Evolutionary conservation across 2,888 invertebrate genomes (phyloP).

Genomic region (Brachyopa scutellaris): DNA sequence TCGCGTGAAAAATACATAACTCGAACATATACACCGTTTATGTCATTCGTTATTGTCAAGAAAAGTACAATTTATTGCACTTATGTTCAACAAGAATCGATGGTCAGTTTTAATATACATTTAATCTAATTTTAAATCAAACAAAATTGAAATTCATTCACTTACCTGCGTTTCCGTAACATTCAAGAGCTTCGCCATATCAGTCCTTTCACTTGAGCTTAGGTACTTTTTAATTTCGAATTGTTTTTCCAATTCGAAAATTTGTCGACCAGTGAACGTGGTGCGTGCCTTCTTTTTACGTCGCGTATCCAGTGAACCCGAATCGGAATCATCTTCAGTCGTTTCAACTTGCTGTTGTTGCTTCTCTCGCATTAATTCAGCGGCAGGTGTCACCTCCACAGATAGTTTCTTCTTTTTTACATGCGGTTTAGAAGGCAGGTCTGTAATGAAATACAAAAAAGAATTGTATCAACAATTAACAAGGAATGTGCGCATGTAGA

Average conservation of each 20-base stretch:
- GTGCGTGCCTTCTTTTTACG: conserved; percentile 95
- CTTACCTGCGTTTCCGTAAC: conserved; percentile 98
- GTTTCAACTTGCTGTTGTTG: conserved; percentile 76
- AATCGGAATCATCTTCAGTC: conserved; percentile 83
- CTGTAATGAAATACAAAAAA: conserved; percentile 6
- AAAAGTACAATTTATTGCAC: too few species aligned
- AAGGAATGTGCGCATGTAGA: too few species aligned
- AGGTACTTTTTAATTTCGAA: conserved; percentile 98
- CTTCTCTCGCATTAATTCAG: conserved; percentile 54
- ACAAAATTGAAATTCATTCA: too few species aligned
- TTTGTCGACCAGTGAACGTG: conserved; percentile 97
- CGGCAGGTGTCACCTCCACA: conserved; percentile 14
- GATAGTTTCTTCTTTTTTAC: conserved; percentile 79
- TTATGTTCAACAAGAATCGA: too few species aligned
- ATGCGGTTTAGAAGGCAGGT: conserved; percentile 74
- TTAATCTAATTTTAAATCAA: too few species aligned
- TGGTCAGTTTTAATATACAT: too few species aligned
- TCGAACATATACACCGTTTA: too few species aligned
- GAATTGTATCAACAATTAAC: too few species aligned
- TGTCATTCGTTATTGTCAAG: too few species aligned
- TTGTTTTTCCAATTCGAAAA: conserved; percentile 97
- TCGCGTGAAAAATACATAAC: too few species aligned
- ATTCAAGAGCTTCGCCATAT: conserved; percentile 95
- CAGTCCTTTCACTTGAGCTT: conserved; percentile 95
- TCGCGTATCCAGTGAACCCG: conserved; percentile 83